Evolutionary conservation across 2,797 vertebrate genomes (phyloP).

Genomic region (Oreochromis mossambicus): DNA sequence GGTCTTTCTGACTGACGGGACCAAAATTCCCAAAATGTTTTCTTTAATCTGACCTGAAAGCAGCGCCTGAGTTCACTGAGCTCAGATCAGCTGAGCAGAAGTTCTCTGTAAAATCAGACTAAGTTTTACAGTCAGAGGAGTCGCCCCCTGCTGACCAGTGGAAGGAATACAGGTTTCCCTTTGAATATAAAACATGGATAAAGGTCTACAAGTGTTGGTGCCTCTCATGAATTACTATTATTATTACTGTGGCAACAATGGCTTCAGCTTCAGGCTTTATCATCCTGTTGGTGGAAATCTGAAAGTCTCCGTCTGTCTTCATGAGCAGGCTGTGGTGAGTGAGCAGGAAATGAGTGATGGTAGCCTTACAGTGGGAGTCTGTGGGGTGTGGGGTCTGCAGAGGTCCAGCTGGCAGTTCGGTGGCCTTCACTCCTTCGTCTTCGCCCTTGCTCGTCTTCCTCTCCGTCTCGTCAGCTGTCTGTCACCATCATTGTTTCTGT

Average conservation of each 20-base stretch:
- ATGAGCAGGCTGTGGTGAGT: neutral
- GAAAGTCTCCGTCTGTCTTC: neutral
- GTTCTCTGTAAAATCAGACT: neutral
- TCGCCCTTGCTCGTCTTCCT: neutral
- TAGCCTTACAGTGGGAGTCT: neutral
- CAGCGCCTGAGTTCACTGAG: neutral
- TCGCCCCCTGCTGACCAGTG: neutral
- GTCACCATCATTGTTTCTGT: neutral
- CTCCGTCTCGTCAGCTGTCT: neutral
- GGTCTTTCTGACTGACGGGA: neutral
- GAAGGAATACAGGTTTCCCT: neutral
- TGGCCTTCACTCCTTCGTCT: neutral
- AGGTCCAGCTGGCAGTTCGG: neutral
- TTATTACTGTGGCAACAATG: neutral
- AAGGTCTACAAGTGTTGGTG: neutral
- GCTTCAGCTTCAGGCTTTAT: neutral
- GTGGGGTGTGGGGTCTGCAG: neutral
- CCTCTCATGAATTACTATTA: neutral
- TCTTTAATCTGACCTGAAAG: neutral
- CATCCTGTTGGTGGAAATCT: neutral
- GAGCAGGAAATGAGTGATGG: neutral
- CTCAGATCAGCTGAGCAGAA: neutral
- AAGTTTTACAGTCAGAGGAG: neutral
- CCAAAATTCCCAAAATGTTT: neutral
- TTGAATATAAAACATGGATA: neutral